Evolutionary conservation across 2,113 vertebrate genomes (phyloP), one percentile per base, ranked within the genome.

Genomic region (Pteronura brasiliensis): DNA sequence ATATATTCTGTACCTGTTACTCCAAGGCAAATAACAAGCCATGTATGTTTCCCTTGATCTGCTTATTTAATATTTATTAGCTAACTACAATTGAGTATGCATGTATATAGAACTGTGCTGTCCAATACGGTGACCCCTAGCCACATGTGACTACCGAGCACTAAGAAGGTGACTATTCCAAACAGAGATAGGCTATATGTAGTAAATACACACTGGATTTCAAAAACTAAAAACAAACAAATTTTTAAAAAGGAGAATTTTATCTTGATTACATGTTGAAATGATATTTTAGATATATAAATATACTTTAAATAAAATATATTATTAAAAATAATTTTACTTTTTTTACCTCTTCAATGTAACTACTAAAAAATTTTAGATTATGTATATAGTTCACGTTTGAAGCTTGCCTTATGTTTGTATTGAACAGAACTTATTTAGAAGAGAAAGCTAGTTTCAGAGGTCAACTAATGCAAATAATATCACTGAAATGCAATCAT

Each of bases 321-420:
- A 77, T 34, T 65, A 74, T 52, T 84, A 79, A 95, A 96, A 82
- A 31, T 29, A 97, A 80, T 74, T 61, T 80, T 67, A 72, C 31
- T 21, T 49, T 79, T 79, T 47, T 77, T 36, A 34, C 12, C 12
- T 81, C 88, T 94, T 83, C 69, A 84, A n/a, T 87, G 10, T 61
- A 85, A n/a, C 67, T 49, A 84, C 20, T 39, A 71, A 49, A 84
- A 96, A 97, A 39, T n/a, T 92, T 94, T 88, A 88, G 23, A 85
- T 85, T 90, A 72, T 2, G 71, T 5, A 25, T 61, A 8, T 13
- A 90, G 42, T 44, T 84, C n/a, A 74, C 1, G 29, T 67, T 96
- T 42, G 6, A 65, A 52, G 6, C 4, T 84, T n/a, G 0, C 31
- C 29, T n/a, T 55, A 14, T 57, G 49, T 87, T 77, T 89, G 15